Conservation (phyloP, 2,888 invertebrate species). For the Dolichomitus sp. region DNA sequence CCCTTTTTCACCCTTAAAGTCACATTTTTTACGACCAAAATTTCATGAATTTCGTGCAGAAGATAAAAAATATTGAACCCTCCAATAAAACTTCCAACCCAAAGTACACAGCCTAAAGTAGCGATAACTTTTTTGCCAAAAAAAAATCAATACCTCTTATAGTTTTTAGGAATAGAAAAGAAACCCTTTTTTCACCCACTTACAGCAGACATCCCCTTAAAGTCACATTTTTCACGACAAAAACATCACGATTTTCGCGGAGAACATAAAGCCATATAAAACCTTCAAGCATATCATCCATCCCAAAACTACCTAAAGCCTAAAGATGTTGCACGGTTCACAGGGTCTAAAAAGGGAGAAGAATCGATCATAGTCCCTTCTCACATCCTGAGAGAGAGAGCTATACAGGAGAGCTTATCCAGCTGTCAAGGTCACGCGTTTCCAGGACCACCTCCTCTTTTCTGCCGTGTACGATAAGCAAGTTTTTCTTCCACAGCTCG, state of each 20-base stretch:
- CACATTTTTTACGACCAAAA: background rate
- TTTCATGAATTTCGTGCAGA: background rate
- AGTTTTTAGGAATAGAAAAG: too few species aligned
- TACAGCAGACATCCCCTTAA: too few species aligned
- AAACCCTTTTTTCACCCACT: too few species aligned
- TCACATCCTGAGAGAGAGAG: background rate
- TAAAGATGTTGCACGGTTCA: background rate
- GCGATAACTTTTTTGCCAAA: too few species aligned
- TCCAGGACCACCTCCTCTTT: slow-evolving; percentile 12
- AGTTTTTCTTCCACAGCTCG: slow-evolving; percentile 22
- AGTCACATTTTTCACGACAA: background rate
- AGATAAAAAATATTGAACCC: too few species aligned
- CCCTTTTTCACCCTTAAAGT: too few species aligned
- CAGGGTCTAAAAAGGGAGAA: background rate
- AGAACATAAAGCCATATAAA: background rate
- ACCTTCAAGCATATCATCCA: background rate
- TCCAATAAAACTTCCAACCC: too few species aligned
- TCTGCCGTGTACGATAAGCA: slow-evolving; percentile 33
- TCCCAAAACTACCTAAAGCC: background rate
- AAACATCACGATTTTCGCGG: background rate
- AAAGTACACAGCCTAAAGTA: too few species aligned
- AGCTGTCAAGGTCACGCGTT: slow-evolving; percentile 49
- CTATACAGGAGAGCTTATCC: slow-evolving; percentile 34
- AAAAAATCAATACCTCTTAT: too few species aligned
- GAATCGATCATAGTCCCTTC: slow-evolving; percentile 46